Percentiles rank a stretch among this genome's conserved stretches.
Evolutionary conservation across 2,888 invertebrate species (phyloP).

Genomic region (Silvanus unidentatus): DNA sequence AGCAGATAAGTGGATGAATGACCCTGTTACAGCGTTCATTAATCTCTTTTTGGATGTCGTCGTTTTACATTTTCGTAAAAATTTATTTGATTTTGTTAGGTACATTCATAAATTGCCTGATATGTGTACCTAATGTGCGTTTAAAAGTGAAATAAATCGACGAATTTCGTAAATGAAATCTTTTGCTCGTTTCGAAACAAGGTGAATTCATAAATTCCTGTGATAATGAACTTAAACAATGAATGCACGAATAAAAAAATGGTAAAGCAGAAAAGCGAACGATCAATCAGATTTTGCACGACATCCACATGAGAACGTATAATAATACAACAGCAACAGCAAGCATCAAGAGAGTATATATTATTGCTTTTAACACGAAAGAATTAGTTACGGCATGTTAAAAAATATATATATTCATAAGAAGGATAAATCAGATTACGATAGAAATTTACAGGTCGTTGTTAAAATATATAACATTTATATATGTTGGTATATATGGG

Average conservation of each 20-base stretch:
- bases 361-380: slow-evolving; percentile 11
- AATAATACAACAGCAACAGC: background rate
- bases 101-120: slow-evolving; percentile 3
- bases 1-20: slow-evolving; percentile 7
- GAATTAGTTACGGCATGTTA: slow-evolving; percentile 7
- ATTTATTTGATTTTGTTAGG: slow-evolving; percentile 3
- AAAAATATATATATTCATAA: slow-evolving; percentile 5
- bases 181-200: too few species aligned
- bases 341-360: background rate
- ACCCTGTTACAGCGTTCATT: slow-evolving; percentile 5
- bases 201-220: background rate
- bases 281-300: slow-evolving; percentile 2
- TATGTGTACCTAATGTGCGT: background rate
- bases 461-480: background rate
- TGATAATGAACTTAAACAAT: slow-evolving; percentile 3
- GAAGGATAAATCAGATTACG: slow-evolving; percentile 1
- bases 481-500: too few species aligned
- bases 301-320: background rate
- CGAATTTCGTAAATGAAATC: too few species aligned
- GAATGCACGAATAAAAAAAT: background rate
- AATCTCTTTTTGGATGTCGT: slow-evolving; percentile 4
- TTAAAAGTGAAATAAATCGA: too few species aligned
- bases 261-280: background rate
- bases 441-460: slow-evolving; percentile 1
- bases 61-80: slow-evolving; percentile 5